Percentiles rank a stretch among this genome's conserved stretches.
These are phyloP conservation scores for Caenorhabditis macrosperma DNA, from an alignment of 2,888 invertebrate genomes.

Conservation along the genomic window DNA sequence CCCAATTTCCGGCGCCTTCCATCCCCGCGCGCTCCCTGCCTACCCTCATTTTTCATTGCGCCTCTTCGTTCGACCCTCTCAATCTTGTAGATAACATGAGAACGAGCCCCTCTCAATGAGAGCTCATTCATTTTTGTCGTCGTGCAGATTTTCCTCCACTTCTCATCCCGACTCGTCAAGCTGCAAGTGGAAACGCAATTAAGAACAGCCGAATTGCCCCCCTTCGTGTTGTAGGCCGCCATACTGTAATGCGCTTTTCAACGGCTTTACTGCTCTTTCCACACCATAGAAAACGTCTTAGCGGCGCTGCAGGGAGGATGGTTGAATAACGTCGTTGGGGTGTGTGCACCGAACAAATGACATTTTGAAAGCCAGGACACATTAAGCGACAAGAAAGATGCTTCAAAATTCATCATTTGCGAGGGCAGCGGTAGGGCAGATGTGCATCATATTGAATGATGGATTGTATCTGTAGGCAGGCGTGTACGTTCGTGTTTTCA, in stretches of 20 bases:
- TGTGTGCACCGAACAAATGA: slow-evolving; percentile 29
- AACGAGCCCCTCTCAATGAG: slow-evolving; percentile 1
- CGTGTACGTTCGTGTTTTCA: slow-evolving; percentile 40
- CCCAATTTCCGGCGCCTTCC: slow-evolving; percentile 39
- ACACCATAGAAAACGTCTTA: background rate
- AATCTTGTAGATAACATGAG: slow-evolving; percentile 7
- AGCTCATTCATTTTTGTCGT: background rate
- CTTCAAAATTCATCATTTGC: slow-evolving; percentile 55
- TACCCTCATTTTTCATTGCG: slow-evolving; percentile 38
- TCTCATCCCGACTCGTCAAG: background rate
- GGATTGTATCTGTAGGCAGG: slow-evolving; percentile 49
- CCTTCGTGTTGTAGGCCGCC: background rate
- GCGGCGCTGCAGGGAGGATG: background rate
- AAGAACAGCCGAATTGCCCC: no score
- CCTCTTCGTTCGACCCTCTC: background rate
- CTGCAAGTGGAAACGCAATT: no score
- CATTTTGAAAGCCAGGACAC: slow-evolving; percentile 49
- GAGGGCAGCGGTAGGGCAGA: slow-evolving; percentile 39
- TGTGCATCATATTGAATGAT: slow-evolving; percentile 63
- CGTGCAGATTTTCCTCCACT: background rate
- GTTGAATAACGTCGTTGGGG: slow-evolving; percentile 21
- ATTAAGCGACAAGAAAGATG: slow-evolving; percentile 28
- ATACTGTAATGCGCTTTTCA: slow-evolving; percentile 18
- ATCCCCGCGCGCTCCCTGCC: slow-evolving; percentile 13
- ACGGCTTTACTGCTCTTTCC: background rate